phyloP scores from a whole-genome alignment of 2,797 vertebrate species.

The Chrosomus eos region DNA sequence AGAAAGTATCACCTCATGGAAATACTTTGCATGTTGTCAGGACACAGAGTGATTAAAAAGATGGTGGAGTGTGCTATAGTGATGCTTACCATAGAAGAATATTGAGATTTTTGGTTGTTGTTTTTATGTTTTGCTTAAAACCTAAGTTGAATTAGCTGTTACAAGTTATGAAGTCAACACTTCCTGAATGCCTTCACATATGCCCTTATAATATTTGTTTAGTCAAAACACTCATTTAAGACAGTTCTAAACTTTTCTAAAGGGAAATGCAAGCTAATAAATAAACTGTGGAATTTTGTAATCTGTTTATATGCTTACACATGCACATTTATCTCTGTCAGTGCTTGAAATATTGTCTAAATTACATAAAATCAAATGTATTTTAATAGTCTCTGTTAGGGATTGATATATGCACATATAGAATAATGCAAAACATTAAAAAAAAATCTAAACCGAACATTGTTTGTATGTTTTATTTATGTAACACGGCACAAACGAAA shows the following conservation, averaged over 20 bases:
- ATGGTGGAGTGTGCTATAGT: conserved; percentile 28
- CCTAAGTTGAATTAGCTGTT: not conserved
- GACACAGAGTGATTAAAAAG: conserved; percentile 46
- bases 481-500: conserved; percentile 10
- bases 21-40: conserved; percentile 23
- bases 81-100: conserved; percentile 15
- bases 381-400: not conserved
- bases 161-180: not conserved
- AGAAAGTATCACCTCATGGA: conserved; percentile 65
- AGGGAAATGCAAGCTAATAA: not conserved
- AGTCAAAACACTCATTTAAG: not conserved
- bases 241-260: not conserved
- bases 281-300: not conserved
- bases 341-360: not conserved
- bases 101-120: too few species aligned
- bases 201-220: not conserved
- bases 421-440: not conserved
- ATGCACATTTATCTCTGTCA: not conserved
- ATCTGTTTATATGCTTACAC: not conserved
- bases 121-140: not conserved
- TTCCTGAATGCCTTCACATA: not conserved
- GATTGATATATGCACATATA: not conserved
- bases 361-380: not conserved
- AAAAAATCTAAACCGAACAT: not conserved
- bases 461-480: conserved; percentile 1